Conservation (phyloP, 2,888 invertebrate species). For the Spodoptera picta region DNA sequence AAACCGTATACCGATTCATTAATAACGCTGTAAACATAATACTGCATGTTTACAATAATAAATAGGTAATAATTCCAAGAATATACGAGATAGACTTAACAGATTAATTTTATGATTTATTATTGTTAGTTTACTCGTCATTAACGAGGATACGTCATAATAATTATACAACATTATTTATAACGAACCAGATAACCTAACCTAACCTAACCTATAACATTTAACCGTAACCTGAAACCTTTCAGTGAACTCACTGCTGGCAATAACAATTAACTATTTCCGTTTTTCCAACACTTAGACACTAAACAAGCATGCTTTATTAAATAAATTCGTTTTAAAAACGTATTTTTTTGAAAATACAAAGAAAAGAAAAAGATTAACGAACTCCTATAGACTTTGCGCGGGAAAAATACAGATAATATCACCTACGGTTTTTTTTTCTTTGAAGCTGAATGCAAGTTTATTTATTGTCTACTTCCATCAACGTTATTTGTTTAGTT, state of each 20-base stretch:
- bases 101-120: constrained; percentile 31
- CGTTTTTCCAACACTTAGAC: constrained; percentile 8
- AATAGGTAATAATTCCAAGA: constrained; percentile 20
- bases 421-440: background rate
- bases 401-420: constrained; percentile 1
- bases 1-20: background rate
- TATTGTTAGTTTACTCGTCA: constrained; percentile 14
- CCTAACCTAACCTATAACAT: constrained; percentile 45
- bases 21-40: constrained; percentile 18
- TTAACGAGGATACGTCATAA: constrained; percentile 24
- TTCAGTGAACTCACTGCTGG: constrained; percentile 25
- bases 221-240: constrained; percentile 26
- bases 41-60: constrained; percentile 26
- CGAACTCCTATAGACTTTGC: background rate
- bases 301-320: background rate
- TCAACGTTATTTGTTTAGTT: too few species aligned
- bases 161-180: constrained; percentile 34
- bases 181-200: constrained; percentile 35
- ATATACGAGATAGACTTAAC: constrained; percentile 24
- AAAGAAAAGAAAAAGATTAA: background rate
- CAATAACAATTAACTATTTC: constrained; percentile 29
- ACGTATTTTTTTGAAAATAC: background rate
- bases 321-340: background rate
- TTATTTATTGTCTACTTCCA: constrained; percentile 1
- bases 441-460: background rate